A percentile compares a stretch with the other conserved stretches of the same genome.
Conservation (phyloP, 2,113 vertebrate genomes). For the Cephalopholis sonnerati region DNA sequence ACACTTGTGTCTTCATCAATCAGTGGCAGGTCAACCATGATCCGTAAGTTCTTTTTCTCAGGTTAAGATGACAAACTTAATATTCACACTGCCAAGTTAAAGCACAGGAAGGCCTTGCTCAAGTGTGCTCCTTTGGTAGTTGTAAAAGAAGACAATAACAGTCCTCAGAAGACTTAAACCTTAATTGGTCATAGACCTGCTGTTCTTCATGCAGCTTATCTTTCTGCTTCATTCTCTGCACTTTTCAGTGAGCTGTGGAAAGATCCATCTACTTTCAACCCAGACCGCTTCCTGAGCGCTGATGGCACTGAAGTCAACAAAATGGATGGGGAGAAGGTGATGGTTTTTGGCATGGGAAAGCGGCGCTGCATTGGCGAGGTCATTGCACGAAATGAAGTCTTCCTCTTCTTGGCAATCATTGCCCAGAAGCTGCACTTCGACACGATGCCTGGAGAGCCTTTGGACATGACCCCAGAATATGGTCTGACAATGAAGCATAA, state of each 20-base stretch:
- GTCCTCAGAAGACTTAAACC: no score
- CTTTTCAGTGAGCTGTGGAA: conserved; percentile 89
- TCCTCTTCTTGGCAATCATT: conserved; percentile 91
- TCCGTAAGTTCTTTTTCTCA: conserved; percentile 86
- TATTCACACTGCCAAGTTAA: neutral
- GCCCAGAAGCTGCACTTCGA: conserved; percentile 90
- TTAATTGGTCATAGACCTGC: neutral
- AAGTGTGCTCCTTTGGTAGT: neutral
- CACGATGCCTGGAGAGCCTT: conserved; percentile 67
- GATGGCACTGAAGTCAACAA: conserved; percentile 83
- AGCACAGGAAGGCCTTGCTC: neutral
- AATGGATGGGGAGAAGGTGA: conserved; percentile 86
- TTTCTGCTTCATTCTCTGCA: conserved; percentile 5
- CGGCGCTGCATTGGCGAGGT: conserved; percentile 91
- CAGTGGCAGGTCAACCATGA: conserved; percentile 98
- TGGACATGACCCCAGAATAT: conserved; percentile 90
- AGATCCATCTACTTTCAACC: conserved; percentile 89
- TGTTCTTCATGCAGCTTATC: neutral
- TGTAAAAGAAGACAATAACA: neutral
- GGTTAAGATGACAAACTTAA: neutral
- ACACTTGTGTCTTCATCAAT: conserved; percentile 94
- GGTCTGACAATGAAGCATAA: conserved; percentile 93
- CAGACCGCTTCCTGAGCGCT: conserved; percentile 88
- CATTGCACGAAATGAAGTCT: conserved; percentile 91
- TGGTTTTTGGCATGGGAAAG: conserved; percentile 91